Base-by-base conservation (phyloP, 2,797 vertebrate species). In the Tenualosa ilisha region DNA sequence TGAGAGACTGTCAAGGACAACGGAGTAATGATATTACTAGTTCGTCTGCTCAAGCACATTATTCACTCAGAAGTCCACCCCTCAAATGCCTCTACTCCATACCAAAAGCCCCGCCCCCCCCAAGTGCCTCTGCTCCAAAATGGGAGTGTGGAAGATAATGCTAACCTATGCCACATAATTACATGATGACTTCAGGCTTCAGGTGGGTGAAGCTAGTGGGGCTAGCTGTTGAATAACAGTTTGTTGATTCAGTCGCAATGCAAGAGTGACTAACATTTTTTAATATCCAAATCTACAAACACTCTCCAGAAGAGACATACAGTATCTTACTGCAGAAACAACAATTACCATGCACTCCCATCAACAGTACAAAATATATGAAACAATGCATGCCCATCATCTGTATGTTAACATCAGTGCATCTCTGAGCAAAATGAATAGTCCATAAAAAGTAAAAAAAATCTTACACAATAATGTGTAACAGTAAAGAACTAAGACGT, bases 151-250 rank as follows among this genome's bases (percentile, higher is more conserved):
- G 68, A 43, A 43, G 68, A 75, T 43, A 37, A 75, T 7, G 15
- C 37, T 22, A 20, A 46, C 72, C 72, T 79, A 79, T 46, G 40
- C 17, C 6, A 22, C 6, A 79, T 40, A 79, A 79, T 79, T 79
- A 79, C 72, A 22, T 49, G 46, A 49, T 1, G 0, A 49, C 46
- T 49, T 4, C n/a, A 31, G 1, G 31, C 31, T 49, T 49, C 46
- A 49, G 4, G 46, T 8, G 46, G 46, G 46, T 49, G 24, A 31
- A 37, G 83, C 86, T 82, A 89, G 63, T 91, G 91, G 91, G 91
- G 87, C 87, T 84, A 56, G 81, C 40, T 91, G 90, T 89, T 90
- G 83, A 46, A 85, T 61, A 84, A n/a, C 51, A 84, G 89, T 85
- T 88, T 59, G 84, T 84, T 50, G 31, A 85, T 81, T 68, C 86